Base-by-base conservation (phyloP, 1,140 invertebrate genomes). In the Forficula auricularia region DNA sequence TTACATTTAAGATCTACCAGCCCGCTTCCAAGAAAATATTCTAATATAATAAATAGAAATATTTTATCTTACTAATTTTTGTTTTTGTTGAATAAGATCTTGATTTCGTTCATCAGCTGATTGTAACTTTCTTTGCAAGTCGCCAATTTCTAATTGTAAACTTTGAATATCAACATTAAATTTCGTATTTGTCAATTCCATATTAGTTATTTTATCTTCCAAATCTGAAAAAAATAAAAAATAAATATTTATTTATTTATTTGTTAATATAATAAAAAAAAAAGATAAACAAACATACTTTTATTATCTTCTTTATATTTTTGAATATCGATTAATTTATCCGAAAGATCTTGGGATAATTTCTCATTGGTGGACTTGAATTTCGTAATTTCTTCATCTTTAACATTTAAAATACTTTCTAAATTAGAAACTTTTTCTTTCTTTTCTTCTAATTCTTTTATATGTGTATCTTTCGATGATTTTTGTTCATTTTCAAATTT, bases 291-390 rank as follows among this genome's bases (percentile, higher is more conserved):
- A 19, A 19, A 41, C 16, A 54, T 57, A 62, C 60, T 56, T 45
- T 52, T 48, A 18, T 43, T 59, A 48, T 60, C 62, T 20, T 63
- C 55, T 19, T 54, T 52, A 9, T 63, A 48, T 49, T 55, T 53
- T 54, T 61, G 68, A 52, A 57, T 66, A 55, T 57, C 57, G 27
- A 58, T 54, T 20, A 59, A 58, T 50, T 65, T 65, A 30, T 48
- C 55, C 13, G 51, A 46, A 13, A 62, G 45, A 49, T 58, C 38
- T 43, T 58, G 50, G 19, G 62, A 54, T 44, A 61, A 52, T 2
- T 54, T 46, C 1, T 14, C 42, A 47, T 54, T 53, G 6, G 52
- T 45, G 15, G 49, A 49, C 41, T 54, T 52, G n/a, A 62, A 40
- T 38, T 62, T 51, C n/a, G 40, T 45, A 4, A 62, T 31, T 44